These are phyloP conservation scores for Orussus abietinus DNA, from an alignment of 1,140 invertebrate genomes.

Conservation along the genomic window DNA sequence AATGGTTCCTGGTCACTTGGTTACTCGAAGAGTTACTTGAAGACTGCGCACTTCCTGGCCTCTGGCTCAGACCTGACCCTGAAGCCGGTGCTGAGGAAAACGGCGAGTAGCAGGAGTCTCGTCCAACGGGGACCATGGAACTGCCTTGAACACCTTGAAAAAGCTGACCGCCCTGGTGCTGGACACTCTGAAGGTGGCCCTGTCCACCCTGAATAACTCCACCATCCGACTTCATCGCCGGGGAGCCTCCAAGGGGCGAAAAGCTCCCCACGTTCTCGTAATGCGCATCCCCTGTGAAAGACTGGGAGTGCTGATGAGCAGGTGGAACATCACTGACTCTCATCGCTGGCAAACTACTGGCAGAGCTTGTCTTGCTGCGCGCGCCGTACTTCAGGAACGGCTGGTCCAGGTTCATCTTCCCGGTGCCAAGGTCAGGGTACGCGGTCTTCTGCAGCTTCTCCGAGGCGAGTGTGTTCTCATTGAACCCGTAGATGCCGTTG, in stretches of 20 bases:
- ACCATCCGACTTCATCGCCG: slow-evolving; percentile 18
- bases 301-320: slow-evolving; percentile 43
- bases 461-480: slow-evolving; percentile 36
- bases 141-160: too few relatives aligned
- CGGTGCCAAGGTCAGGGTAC: slow-evolving; percentile 29
- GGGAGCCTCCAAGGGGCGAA: slow-evolving; percentile 30
- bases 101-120: slow-evolving; percentile 37
- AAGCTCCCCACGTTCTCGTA: slow-evolving; percentile 47
- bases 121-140: too few relatives aligned
- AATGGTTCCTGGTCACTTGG: slow-evolving; percentile 24
- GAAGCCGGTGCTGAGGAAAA: slow-evolving; percentile 21
- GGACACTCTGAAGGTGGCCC: slow-evolving; percentile 8
- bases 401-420: slow-evolving; percentile 28
- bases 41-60: slow-evolving; percentile 27
- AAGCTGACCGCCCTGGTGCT: slow-evolving; percentile 16
- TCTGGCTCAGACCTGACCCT: slow-evolving; percentile 22
- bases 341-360: slow-evolving; percentile 47
- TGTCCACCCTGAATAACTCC: slow-evolving; percentile 10
- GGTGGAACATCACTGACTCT: slow-evolving; percentile 41
- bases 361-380: slow-evolving; percentile 43
- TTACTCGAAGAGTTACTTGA: slow-evolving; percentile 26
- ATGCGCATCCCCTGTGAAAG: slow-evolving; percentile 45
- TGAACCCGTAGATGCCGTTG: slow-evolving; percentile 43
- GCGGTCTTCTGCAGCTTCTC: slow-evolving; percentile 40
- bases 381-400: slow-evolving; percentile 29